A percentile compares a stretch with the other conserved stretches of the same genome.
These are phyloP conservation scores for Calonectris borealis DNA, from an alignment of 2,113 vertebrate genomes.

Conservation along the genomic window DNA sequence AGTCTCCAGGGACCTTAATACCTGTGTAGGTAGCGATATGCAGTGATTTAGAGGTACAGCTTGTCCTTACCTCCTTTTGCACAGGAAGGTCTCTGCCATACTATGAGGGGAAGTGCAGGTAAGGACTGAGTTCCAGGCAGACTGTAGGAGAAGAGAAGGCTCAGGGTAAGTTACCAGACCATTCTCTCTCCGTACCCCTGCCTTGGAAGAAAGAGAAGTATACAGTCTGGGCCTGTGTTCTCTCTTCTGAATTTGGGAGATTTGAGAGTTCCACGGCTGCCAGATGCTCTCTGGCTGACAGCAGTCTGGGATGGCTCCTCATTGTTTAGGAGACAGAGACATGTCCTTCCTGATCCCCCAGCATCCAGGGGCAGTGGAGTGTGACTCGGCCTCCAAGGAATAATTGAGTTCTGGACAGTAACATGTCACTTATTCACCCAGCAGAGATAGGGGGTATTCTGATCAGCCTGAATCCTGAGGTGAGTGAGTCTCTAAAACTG, in stretches of 20 bases:
- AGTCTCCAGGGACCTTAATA: neutral
- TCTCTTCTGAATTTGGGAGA: neutral
- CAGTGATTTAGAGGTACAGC: neutral
- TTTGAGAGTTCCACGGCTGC: neutral
- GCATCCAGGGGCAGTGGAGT: neutral
- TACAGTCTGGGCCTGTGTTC: neutral
- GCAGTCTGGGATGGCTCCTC: neutral
- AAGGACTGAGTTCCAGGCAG: neutral
- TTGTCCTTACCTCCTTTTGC: neutral
- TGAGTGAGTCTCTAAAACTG: neutral
- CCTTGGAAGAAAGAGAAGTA: neutral
- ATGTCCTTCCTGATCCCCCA: neutral
- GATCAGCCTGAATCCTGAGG: neutral
- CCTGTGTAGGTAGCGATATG: neutral
- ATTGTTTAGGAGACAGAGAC: neutral
- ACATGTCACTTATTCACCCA: neutral
- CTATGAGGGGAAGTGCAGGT: neutral
- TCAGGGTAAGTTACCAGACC: neutral
- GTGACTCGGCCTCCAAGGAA: neutral
- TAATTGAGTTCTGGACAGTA: neutral
- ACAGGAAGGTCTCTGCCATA: neutral
- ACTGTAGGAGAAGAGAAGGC: neutral
- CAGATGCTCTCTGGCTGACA: neutral
- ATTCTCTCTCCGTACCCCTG: neutral
- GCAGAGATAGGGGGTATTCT: neutral